A percentile compares a stretch with the other conserved stretches of the same genome.
phyloP scores from a whole-genome alignment of 2,113 vertebrate genomes.

The Lutjanus erythropterus region DNA sequence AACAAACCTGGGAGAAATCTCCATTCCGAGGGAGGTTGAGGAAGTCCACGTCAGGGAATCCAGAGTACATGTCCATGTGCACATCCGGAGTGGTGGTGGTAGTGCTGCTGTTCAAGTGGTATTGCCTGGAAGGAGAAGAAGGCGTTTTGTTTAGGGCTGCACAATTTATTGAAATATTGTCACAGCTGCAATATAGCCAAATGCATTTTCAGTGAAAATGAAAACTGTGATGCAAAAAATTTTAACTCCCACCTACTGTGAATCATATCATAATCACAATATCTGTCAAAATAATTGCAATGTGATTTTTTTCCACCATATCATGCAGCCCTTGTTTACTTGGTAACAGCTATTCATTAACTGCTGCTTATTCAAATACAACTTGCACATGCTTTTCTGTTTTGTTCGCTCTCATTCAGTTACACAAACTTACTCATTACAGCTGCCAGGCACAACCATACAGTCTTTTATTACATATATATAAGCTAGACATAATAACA shows the following conservation, averaged over 20 bases:
- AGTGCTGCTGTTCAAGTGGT: slow-evolving; percentile 80
- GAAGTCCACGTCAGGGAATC: slow-evolving; percentile 79
- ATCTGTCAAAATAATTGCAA: too few relatives aligned
- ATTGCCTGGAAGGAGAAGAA: slow-evolving; percentile 76
- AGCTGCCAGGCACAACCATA: neutral
- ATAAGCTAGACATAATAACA: too few relatives aligned
- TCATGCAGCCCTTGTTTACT: too few relatives aligned
- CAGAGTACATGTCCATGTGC: slow-evolving; percentile 80
- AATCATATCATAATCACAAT: too few relatives aligned
- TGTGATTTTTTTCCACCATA: too few relatives aligned
- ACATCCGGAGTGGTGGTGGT: slow-evolving; percentile 76
- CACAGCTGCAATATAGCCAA: too few relatives aligned
- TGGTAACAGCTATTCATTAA: slow-evolving; percentile 5
- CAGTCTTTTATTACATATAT: too few relatives aligned
- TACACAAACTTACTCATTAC: neutral
- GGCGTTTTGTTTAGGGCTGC: slow-evolving; percentile 19
- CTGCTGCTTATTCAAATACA: neutral
- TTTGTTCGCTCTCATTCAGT: neutral
- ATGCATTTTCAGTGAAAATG: too few relatives aligned
- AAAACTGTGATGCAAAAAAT: too few relatives aligned
- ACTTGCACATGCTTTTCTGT: neutral
- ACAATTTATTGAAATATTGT: too few relatives aligned
- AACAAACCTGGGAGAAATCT: slow-evolving; percentile 84
- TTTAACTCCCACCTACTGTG: too few relatives aligned
- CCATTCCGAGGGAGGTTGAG: slow-evolving; percentile 73